Base-by-base conservation (phyloP, 1,140 invertebrate species). In the Limonius californicus region DNA sequence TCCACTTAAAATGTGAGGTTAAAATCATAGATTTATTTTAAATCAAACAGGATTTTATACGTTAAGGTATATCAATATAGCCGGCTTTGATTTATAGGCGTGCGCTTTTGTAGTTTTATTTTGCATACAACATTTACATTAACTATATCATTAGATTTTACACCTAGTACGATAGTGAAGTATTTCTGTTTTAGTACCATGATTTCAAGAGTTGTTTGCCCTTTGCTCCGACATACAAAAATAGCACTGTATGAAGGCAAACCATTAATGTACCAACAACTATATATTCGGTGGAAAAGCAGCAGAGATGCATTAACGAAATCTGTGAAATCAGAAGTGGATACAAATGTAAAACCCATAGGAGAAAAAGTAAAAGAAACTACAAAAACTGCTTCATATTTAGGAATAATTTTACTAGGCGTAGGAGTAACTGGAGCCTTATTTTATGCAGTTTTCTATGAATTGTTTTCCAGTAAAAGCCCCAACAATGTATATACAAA, bases 391-490 rank as follows among this genome's bases (percentile, higher is more conserved):
- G 87, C 83, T 32, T 89, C 88, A 47, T 94, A 94, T 70, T 82
- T 88, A 62, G 85, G 85, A 9, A 84, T 95, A n/a, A 91, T 95
- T 57, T 60, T 94, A 23, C 74, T 84, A 27, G 92, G 92, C 14
- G 70, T 93, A 43, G 88, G 87, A 18, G 82, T 94, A 0, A 91
- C 89, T 19, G 87, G 85, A 50, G 74, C 88, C 1, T 86, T 96
- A 74, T 88, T 93, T 69, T 95, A 89, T 75, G 83, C 87, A 35
- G 84, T 95, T 63, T 90, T 93, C 68, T 82, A 83, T 59, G 94
- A 96, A 78, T 76, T 96, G 16, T 94, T 95, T 79, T 95, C 92
- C 2, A 86, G 84, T 66, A 87, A 90, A 67, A 95, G 92, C 77
- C 86, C 91, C 0, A 91, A 90, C 79, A 90, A 85, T 69, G 83